A percentile compares a stretch with the other conserved stretches of the same genome.
Conservation (phyloP, 2,113 vertebrate species). For the Jaculus jaculus region DNA sequence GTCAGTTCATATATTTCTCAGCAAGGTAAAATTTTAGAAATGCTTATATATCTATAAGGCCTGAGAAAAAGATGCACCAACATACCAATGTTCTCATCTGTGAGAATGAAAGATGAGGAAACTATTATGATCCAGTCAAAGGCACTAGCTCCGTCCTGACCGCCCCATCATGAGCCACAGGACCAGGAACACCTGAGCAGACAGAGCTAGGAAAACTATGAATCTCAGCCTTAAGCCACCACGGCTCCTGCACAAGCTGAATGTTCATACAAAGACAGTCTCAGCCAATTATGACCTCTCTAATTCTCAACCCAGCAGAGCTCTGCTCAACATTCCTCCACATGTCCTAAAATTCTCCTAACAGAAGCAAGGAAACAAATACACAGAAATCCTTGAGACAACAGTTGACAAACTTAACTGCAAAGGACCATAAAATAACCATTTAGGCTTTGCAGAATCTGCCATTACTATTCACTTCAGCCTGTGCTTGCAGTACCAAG, state of each 20-base stretch:
- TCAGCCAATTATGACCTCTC: background rate
- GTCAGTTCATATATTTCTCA: slow-evolving; percentile 10
- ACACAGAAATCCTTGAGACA: background rate
- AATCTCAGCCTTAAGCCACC: background rate
- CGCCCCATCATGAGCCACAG: background rate
- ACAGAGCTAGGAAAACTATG: background rate
- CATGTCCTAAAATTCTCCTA: background rate
- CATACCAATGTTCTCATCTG: background rate
- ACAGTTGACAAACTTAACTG: background rate
- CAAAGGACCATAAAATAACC: background rate
- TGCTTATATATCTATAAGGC: background rate
- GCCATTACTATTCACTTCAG: background rate
- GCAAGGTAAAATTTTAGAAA: slow-evolving; percentile 35
- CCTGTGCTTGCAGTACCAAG: background rate
- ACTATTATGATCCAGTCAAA: background rate
- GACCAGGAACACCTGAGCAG: background rate
- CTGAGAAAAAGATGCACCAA: background rate
- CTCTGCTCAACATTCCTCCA: background rate
- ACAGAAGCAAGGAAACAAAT: background rate
- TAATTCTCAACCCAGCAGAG: background rate
- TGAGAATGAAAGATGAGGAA: background rate
- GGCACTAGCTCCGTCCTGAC: background rate
- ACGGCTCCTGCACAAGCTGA: background rate
- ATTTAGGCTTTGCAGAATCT: background rate
- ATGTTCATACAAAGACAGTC: background rate